Percentiles rank a stretch among this genome's conserved stretches.
Evolutionary conservation across 1,140 invertebrate genomes (phyloP).

Genomic region (Araneus ventricosus): DNA sequence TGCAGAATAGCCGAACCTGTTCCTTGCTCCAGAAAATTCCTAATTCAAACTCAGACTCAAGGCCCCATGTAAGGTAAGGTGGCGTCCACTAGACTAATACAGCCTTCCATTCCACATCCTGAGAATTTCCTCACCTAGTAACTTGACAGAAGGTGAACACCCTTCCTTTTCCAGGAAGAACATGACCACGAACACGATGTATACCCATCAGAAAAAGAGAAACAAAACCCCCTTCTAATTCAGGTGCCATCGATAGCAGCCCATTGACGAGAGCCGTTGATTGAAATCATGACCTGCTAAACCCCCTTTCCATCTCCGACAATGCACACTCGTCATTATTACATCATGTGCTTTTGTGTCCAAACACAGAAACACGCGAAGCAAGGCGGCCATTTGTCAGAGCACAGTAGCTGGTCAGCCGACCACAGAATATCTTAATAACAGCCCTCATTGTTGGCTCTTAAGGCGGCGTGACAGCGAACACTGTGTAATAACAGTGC

Average conservation of each 20-base stretch:
- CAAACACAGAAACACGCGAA: constrained; percentile 32
- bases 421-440: constrained; percentile 55
- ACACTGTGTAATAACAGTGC: constrained; percentile 35
- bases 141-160: not conserved
- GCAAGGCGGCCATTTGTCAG: constrained; percentile 21
- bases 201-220: not conserved
- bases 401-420: constrained; percentile 19
- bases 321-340: constrained; percentile 47
- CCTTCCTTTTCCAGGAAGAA: not conserved
- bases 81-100: too few species aligned
- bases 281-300: constrained; percentile 18
- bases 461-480: not conserved
- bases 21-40: too few species aligned
- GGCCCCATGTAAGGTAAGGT: too few species aligned
- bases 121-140: not conserved
- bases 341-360: constrained; percentile 31
- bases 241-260: constrained; percentile 19
- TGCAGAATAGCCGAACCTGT: too few species aligned
- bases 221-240: not conserved
- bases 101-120: too few species aligned
- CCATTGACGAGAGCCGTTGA: constrained; percentile 20
- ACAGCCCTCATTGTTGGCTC: not conserved
- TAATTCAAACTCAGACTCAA: too few species aligned
- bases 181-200: not conserved
- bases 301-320: not conserved